Evolutionary conservation across 2,797 vertebrate species (phyloP), one percentile per base, ranked within the genome.

Genomic region (Cossypha niveicapilla): DNA sequence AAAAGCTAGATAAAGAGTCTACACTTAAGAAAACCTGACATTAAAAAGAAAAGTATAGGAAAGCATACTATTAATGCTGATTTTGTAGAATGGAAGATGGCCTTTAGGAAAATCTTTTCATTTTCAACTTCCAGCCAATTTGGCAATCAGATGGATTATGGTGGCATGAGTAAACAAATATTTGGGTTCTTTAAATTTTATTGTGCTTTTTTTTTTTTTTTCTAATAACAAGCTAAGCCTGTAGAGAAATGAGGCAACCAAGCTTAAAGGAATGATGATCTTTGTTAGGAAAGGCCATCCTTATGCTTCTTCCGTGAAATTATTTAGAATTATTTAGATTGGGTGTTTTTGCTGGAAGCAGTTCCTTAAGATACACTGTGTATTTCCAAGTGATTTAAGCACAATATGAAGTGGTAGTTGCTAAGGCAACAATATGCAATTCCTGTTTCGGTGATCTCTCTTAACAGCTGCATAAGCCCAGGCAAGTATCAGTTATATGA

Each of bases 391-490:
- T 82, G 90, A 90, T 89, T 86, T 90, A 86, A 93, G 93, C 70
- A 76, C 86, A 88, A 50, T 63, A 63, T 92, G 74, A 95, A 96
- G 86, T 54, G 72, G 83, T 88, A 93, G 93, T 96, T 95, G 93
- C 96, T 85, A 96, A 65, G 94, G 92, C 88, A 96, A 96, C 94
- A 74, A 85, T 47, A 82, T 50, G 78, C 63, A 77, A 61, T 79
- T 85, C 74, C 57, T 61, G 32, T 90, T 74, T 67, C 28, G 1
- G 57, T 71, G 88, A 92, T 92, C 84, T 90, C 72, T 83, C 54
- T 30, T 22, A 93, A 87, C 88, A 94, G 92, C 92, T 94, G 92
- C 93, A 67, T 70, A 73, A 94, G 32, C 74, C 86, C 67, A 76
- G 74, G 68, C 39, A 88, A 94, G 84, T 39, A 85, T 57, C 50